These are phyloP conservation scores for Meghimatium bilineatum DNA, from an alignment of 2,888 invertebrate species.

Conservation along the genomic window DNA sequence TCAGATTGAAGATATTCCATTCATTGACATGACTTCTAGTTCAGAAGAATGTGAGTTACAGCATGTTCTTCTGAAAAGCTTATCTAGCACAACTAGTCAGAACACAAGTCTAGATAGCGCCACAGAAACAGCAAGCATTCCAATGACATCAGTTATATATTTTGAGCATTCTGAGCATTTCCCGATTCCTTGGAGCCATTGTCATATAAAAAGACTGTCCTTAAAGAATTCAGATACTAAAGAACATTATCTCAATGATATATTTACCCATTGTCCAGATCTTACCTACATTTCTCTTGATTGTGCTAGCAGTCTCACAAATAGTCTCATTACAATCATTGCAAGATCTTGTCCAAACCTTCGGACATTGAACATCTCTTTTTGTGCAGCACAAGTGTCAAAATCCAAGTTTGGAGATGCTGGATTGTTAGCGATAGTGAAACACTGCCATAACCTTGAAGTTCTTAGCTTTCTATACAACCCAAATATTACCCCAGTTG, in stretches of 20 bases:
- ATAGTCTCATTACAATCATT: slow-evolving; percentile 33
- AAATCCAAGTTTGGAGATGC: slow-evolving; percentile 37
- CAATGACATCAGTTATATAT: background rate
- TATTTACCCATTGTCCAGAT: slow-evolving; percentile 38
- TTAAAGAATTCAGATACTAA: slow-evolving; percentile 19
- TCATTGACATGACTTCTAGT: slow-evolving; percentile 44
- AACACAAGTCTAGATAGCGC: background rate
- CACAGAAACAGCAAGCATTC: background rate
- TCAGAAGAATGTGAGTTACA: slow-evolving; percentile 39
- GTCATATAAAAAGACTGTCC: slow-evolving; percentile 35
- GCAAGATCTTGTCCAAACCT: slow-evolving; percentile 42
- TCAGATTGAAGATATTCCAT: slow-evolving; percentile 39
- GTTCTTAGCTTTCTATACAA: slow-evolving; percentile 35
- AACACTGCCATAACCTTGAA: slow-evolving; percentile 38
- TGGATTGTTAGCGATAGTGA: slow-evolving; percentile 25
- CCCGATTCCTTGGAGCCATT: slow-evolving; percentile 35
- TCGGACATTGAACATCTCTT: slow-evolving; percentile 24
- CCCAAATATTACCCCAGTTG: slow-evolving; percentile 35
- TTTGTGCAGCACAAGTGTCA: background rate
- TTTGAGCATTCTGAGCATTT: slow-evolving; percentile 19
- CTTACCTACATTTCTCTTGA: slow-evolving; percentile 39
- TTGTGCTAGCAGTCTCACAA: slow-evolving; percentile 19
- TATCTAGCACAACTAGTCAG: background rate
- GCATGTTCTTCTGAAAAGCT: slow-evolving; percentile 10
- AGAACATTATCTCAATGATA: slow-evolving; percentile 27